phyloP scores from a whole-genome alignment of 2,797 vertebrate species.

The Acipenser transmontanus region DNA sequence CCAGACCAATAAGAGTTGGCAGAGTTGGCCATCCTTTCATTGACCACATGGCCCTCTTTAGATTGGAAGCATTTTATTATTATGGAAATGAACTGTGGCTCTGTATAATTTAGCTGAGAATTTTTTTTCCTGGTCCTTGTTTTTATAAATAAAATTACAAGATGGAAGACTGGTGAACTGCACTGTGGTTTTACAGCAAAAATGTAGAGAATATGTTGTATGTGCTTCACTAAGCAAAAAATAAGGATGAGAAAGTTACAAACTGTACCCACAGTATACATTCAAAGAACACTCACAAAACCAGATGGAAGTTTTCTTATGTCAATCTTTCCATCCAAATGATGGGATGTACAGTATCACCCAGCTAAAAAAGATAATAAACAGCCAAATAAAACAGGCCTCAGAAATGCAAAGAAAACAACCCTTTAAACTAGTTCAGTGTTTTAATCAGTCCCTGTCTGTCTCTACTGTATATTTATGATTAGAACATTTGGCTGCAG shows the following conservation, averaged over 20 bases:
- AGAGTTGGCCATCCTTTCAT: constrained; percentile 78
- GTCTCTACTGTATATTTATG: too few species aligned
- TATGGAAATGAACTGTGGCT: constrained; percentile 73
- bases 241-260: not conserved
- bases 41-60: constrained; percentile 76
- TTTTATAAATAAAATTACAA: constrained; percentile 10
- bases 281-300: not conserved
- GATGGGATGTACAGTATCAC: not conserved
- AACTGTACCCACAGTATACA: not conserved
- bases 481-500: too few species aligned
- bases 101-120: constrained; percentile 47
- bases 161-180: not conserved
- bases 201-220: not conserved
- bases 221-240: not conserved
- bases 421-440: too few species aligned
- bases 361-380: too few species aligned
- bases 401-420: too few species aligned
- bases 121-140: constrained; percentile 26
- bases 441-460: too few species aligned
- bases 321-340: not conserved
- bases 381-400: too few species aligned
- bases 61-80: constrained; percentile 75
- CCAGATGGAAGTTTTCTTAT: not conserved
- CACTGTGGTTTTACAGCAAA: constrained; percentile 5
- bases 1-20: constrained; percentile 79